Evolutionary conservation across 2,113 vertebrate species (phyloP).

Genomic region (Cebus imitator): DNA sequence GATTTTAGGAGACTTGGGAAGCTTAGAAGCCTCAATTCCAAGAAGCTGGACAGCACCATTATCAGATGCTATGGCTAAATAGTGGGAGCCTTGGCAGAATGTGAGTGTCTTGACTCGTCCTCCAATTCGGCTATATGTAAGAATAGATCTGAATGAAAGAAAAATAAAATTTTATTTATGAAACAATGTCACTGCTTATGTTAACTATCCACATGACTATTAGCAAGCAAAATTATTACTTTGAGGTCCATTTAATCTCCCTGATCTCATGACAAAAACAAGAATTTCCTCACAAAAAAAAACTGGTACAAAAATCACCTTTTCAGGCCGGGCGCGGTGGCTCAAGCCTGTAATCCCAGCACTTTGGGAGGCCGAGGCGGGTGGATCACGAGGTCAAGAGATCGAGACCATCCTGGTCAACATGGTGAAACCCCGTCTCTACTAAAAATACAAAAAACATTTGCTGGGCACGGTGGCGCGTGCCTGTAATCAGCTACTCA

Average conservation of each 20-base stretch:
- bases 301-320: neutral
- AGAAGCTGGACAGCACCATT: slow-evolving; percentile 96
- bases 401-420: no score
- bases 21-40: slow-evolving; percentile 94
- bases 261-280: neutral
- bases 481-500: no score
- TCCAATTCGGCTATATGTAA: slow-evolving; percentile 95
- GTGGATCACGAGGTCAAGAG: no score
- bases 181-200: neutral
- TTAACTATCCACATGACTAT: neutral
- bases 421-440: no score
- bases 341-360: no score
- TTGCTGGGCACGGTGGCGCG: no score
- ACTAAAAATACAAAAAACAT: no score
- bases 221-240: neutral
- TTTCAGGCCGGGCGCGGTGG: neutral
- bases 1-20: slow-evolving; percentile 97
- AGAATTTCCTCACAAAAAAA: neutral
- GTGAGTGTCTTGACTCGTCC: slow-evolving; percentile 95
- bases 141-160: slow-evolving; percentile 87
- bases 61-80: slow-evolving; percentile 95
- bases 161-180: neutral
- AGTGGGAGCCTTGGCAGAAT: slow-evolving; percentile 98
- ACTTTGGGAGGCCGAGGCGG: no score
- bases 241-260: neutral